A percentile compares a stretch with the other conserved stretches of the same genome.
Evolutionary conservation across 2,113 vertebrate genomes (phyloP).

Genomic region (Albula goreensis): DNA sequence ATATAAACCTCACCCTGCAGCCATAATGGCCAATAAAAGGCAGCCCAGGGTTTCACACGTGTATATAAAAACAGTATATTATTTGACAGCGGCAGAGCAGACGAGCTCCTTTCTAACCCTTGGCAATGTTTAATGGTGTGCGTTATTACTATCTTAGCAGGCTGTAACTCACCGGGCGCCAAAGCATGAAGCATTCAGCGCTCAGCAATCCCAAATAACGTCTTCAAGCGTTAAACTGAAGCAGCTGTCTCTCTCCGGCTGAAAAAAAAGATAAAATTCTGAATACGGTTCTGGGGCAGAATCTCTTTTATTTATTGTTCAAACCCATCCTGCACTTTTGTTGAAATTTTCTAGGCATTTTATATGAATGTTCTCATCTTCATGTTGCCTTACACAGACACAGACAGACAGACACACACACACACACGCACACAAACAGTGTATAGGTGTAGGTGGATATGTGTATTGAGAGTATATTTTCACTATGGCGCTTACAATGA

Average conservation of each 20-base stretch:
- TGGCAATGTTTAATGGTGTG: constrained; percentile 75
- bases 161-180: constrained; percentile 62
- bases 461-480: not conserved
- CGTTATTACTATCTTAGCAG: constrained; percentile 69
- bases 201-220: constrained; percentile 35
- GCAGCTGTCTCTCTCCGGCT: not conserved
- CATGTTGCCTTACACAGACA: no score
- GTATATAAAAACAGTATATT: constrained; percentile 42
- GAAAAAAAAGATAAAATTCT: not conserved
- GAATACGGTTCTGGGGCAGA: not conserved
- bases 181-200: constrained; percentile 63
- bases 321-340: not conserved
- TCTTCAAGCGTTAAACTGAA: constrained; percentile 50
- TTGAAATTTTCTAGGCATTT: no score
- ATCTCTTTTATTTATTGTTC: not conserved
- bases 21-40: constrained; percentile 3
- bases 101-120: constrained; percentile 58
- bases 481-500: not conserved
- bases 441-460: not conserved
- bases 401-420: no score
- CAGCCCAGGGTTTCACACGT: not conserved
- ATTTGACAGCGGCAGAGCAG: constrained; percentile 54
- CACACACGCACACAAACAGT: no score
- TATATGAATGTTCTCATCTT: no score
- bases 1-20: not conserved